Evolutionary conservation across 1,140 invertebrate genomes (phyloP), one percentile per base, ranked within the genome.

Genomic region (Polypedilum vanderplanki): DNA sequence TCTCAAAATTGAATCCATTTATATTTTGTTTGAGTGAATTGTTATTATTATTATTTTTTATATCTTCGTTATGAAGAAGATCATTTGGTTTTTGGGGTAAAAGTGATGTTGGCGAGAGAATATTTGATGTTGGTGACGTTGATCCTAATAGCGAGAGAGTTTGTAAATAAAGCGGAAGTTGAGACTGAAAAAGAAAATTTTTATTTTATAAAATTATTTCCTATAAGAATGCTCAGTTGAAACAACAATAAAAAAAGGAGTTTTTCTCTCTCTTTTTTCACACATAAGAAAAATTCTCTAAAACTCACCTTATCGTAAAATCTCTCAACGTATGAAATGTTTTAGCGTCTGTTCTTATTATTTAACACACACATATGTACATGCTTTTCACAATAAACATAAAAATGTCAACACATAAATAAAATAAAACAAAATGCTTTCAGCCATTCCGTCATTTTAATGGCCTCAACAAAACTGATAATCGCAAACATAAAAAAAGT

Each of bases 371-470:
- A 33, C 24, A 33, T 33, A 33, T 33, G 5, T 33, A 33, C 24
- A 33, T 33, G 24, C 24, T 33, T 33, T 33, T 33, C 24, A 33
- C 24, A 33, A 33, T 33, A 33, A 33, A 33, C 24, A 33, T 33
- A 33, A 33, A 33, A 33, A 33, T 33, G 24, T 33, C 24, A 74
- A 40, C 9, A 73, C 3, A 57, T n/a, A 57, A 76, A 76, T 70
- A 75, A 17, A 75, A 75, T 41, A 41, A 74, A 74, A 74, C 41
- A 74, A 73, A 33, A 33, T 33, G 24, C 5, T 33, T 33, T 33
- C 24, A 33, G 24, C 24, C 24, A 33, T 33, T 33, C 22, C 75
- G 24, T 22, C 40, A 33, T 33, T 33, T 33, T 33, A 5, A 33
- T 33, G 24, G 24, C 24, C 24, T 33, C 24, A 33, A 33, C 24